phyloP scores from a whole-genome alignment of 2,797 vertebrate genomes.

The Bradypodion pumilum region DNA sequence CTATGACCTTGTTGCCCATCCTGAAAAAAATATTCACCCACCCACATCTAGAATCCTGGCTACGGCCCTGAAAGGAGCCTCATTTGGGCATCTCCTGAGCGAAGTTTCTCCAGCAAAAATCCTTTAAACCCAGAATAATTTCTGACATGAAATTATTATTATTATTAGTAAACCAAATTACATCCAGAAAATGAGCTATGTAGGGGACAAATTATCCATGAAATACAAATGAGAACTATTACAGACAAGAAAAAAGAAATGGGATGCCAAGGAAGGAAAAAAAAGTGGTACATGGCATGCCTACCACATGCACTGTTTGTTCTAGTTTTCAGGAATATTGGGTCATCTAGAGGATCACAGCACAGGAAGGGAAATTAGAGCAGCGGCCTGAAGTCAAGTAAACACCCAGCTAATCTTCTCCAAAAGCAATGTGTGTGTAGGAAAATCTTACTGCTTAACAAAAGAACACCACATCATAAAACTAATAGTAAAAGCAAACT shows the following conservation, averaged over 20 bases:
- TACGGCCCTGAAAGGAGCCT: too few species aligned
- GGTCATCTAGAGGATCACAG: rapidly evolving
- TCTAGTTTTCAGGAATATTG: conserved; percentile 1
- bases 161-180: background rate
- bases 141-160: too few species aligned
- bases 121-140: too few species aligned
- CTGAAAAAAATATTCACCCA: too few species aligned
- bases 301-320: background rate
- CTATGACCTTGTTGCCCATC: too few species aligned
- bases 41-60: too few species aligned
- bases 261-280: background rate
- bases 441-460: conserved; percentile 52
- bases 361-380: background rate
- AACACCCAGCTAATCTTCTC: conserved; percentile 48
- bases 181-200: background rate
- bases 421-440: conserved; percentile 30
- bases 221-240: background rate
- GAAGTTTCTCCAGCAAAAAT: too few species aligned
- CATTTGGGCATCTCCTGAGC: too few species aligned
- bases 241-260: background rate
- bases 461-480: conserved; percentile 59
- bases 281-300: background rate
- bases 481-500: conserved; percentile 38
- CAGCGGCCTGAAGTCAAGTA: conserved; percentile 23
- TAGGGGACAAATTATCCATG: conserved; percentile 14